Percentiles rank a stretch among this genome's conserved stretches.
These are phyloP conservation scores for Abrostola tripartita DNA, from an alignment of 2,888 invertebrate species.

Conservation along the genomic window DNA sequence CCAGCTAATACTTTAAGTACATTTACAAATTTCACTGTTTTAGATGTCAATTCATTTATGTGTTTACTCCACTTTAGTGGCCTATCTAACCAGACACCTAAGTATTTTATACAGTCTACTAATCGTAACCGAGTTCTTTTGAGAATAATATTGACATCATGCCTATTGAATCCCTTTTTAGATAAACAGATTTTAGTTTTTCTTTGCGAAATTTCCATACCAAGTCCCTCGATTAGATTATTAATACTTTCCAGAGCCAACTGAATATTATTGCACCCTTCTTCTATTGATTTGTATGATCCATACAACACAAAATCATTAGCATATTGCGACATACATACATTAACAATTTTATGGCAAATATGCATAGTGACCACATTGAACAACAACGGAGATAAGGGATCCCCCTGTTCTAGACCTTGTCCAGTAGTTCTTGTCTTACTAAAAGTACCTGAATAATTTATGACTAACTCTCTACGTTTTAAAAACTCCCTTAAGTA, in stretches of 20 bases:
- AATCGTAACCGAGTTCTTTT: background rate
- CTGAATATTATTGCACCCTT: background rate
- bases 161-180: background rate
- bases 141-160: background rate
- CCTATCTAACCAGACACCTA: constrained; percentile 2
- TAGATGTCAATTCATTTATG: constrained; percentile 1
- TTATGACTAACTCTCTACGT: background rate
- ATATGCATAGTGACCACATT: background rate
- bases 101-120: constrained; percentile 1
- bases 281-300: background rate
- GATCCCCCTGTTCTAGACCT: constrained; percentile 3
- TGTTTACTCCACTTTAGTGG: constrained; percentile 5
- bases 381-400: constrained; percentile 1
- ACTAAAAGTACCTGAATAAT: too few species aligned
- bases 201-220: background rate
- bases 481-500: background rate
- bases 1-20: constrained; percentile 1
- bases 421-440: background rate
- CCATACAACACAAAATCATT: background rate
- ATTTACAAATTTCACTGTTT: background rate
- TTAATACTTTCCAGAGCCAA: background rate
- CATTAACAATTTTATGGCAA: background rate
- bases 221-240: background rate
- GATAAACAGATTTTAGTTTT: constrained; percentile 7
- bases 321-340: constrained; percentile 6